These are phyloP conservation scores for Rattus rattus DNA, from an alignment of 2,113 vertebrate species.

Conservation along the genomic window DNA sequence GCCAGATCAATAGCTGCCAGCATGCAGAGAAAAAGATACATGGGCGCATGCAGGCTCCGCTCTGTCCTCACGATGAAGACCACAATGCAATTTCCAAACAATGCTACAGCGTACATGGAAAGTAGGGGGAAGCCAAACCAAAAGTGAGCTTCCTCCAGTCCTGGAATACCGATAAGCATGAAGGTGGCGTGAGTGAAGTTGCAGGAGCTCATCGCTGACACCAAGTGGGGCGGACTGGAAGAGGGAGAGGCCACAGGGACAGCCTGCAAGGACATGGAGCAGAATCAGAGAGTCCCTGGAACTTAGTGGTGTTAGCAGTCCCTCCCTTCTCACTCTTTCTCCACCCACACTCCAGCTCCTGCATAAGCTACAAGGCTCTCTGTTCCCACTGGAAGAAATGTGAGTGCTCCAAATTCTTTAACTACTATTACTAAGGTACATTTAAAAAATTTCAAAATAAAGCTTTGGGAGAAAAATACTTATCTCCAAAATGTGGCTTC, in stretches of 20 bases:
- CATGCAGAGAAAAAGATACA: conserved; percentile 84
- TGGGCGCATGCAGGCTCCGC: conserved; percentile 74
- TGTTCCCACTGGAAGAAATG: not conserved
- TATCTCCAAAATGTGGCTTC: not conserved
- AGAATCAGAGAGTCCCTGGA: conserved; percentile 55
- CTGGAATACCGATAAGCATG: conserved; percentile 81
- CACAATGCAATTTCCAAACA: conserved; percentile 81
- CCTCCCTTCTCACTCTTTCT: not conserved
- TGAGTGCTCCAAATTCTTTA: not conserved
- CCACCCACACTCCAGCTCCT: not conserved
- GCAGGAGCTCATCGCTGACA: conserved; percentile 76
- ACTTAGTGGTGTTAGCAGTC: not conserved
- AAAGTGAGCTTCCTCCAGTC: conserved; percentile 79
- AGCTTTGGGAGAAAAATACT: not conserved
- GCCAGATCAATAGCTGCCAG: conserved; percentile 80
- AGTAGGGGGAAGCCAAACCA: conserved; percentile 81
- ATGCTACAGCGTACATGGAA: conserved; percentile 76
- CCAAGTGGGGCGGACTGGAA: not conserved
- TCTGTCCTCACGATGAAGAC: conserved; percentile 79
- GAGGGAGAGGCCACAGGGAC: conserved; percentile 45
- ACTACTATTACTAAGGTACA: not conserved
- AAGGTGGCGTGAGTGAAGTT: conserved; percentile 80
- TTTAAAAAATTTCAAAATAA: conserved; percentile 28
- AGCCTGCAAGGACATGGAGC: conserved; percentile 61
- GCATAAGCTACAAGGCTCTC: not conserved